phyloP scores from a whole-genome alignment of 2,113 vertebrate species.

The Coryphaenoides rupestris region DNA sequence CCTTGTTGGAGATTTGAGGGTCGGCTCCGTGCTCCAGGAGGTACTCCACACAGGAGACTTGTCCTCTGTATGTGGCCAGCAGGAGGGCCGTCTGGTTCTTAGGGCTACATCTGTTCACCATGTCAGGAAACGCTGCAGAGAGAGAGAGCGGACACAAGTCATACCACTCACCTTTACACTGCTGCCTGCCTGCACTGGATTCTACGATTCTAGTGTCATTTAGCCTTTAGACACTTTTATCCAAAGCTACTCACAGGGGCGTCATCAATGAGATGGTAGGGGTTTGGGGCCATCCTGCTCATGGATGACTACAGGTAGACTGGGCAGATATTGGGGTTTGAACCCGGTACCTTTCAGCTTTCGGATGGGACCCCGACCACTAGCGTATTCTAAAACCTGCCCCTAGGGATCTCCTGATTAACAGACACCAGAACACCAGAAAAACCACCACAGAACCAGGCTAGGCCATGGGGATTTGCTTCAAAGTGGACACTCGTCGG shows the following conservation, averaged over 20 bases:
- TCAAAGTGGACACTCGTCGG: background rate
- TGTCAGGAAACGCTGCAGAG: slow-evolving; percentile 67
- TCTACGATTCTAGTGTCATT: too few species aligned
- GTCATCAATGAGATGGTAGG: too few species aligned
- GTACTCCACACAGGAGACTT: slow-evolving; percentile 73
- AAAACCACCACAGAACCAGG: background rate
- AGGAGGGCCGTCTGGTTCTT: slow-evolving; percentile 79
- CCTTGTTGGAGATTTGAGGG: slow-evolving; percentile 77
- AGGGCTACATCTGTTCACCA: slow-evolving; percentile 75
- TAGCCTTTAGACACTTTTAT: too few species aligned
- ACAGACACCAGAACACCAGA: background rate
- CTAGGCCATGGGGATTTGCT: background rate
- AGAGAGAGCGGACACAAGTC: background rate
- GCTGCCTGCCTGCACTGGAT: too few species aligned
- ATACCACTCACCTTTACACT: too few species aligned
- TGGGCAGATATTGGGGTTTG: background rate
- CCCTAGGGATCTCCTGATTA: background rate
- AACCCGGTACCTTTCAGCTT: background rate
- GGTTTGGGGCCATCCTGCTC: too few species aligned
- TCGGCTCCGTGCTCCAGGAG: slow-evolving; percentile 80
- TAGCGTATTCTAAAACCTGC: background rate
- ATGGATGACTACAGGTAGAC: background rate
- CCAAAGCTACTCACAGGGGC: too few species aligned
- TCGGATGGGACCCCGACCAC: background rate
- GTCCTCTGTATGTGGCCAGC: slow-evolving; percentile 68